These are phyloP conservation scores for Pemphredon lugubris DNA, from an alignment of 2,888 invertebrate genomes.

Conservation along the genomic window DNA sequence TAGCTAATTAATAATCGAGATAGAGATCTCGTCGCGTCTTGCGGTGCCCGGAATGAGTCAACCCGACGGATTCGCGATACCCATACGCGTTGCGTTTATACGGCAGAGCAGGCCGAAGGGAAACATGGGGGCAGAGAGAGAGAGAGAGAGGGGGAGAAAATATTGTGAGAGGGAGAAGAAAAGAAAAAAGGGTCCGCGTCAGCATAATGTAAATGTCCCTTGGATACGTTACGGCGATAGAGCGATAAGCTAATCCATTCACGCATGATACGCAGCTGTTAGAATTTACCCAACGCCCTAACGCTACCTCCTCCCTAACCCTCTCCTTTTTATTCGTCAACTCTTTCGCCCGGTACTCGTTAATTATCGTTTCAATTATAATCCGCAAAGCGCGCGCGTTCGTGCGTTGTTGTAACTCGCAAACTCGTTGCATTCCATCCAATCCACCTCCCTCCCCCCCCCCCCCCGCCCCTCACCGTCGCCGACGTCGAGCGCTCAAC, in stretches of 20 bases:
- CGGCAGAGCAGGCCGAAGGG: too few relatives aligned
- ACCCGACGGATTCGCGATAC: constrained; percentile 33
- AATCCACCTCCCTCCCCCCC: too few relatives aligned
- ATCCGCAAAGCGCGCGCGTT: too few relatives aligned
- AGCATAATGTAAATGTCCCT: constrained; percentile 53
- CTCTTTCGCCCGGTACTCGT: background rate
- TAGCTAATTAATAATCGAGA: constrained; percentile 51
- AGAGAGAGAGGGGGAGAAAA: background rate
- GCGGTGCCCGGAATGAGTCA: constrained; percentile 38
- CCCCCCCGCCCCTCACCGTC: too few relatives aligned
- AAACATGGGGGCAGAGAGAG: constrained; percentile 1
- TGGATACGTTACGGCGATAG: constrained; percentile 42
- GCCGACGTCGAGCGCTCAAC: too few relatives aligned
- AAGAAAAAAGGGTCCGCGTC: constrained; percentile 32
- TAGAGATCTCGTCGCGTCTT: constrained; percentile 32
- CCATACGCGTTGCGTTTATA: background rate
- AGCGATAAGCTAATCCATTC: constrained; percentile 54
- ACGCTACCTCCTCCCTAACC: background rate
- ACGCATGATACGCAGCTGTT: constrained; percentile 46
- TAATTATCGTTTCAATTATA: background rate
- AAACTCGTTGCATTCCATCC: too few relatives aligned
- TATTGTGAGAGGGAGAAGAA: constrained; percentile 4
- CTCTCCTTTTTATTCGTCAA: constrained; percentile 14
- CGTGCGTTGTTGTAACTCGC: too few relatives aligned
- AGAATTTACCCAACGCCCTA: constrained; percentile 21